Evolutionary conservation across 2,113 vertebrate genomes (phyloP).

Genomic region (Chlorodrepanis virens): DNA sequence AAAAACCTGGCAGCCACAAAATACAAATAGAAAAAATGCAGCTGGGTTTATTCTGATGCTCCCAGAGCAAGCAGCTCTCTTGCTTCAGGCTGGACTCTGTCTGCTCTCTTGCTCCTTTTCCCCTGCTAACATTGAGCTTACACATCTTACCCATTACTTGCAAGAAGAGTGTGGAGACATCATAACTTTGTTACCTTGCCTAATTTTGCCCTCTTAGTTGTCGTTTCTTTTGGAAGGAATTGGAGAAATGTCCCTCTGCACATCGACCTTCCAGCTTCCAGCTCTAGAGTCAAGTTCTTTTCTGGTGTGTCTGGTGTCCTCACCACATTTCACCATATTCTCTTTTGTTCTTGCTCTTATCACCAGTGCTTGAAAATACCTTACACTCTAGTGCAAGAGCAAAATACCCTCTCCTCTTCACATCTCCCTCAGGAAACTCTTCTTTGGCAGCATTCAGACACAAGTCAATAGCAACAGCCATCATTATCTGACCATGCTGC

Average conservation of each 20-base stretch:
- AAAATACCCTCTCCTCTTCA: not conserved
- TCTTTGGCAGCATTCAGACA: not conserved
- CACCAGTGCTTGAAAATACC: not conserved
- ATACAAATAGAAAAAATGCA: not conserved
- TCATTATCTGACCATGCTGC: not conserved
- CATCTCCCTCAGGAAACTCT: not conserved
- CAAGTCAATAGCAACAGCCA: not conserved
- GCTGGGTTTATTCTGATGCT: not conserved
- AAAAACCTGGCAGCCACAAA: not conserved
- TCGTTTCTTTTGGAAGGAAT: not conserved
- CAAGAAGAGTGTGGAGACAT: not conserved
- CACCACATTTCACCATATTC: not conserved
- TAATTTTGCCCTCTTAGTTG: not conserved
- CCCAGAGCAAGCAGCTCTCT: not conserved
- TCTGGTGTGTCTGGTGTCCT: not conserved
- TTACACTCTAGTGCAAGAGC: not conserved
- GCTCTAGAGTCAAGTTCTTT: not conserved
- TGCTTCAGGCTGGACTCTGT: not conserved
- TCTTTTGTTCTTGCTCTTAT: not conserved
- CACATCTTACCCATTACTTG: not conserved
- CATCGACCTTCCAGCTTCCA: not conserved
- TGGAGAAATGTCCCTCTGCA: not conserved
- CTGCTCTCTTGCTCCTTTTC: not conserved
- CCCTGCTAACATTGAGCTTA: not conserved
- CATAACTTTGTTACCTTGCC: not conserved